Percentiles rank a stretch among this genome's conserved stretches.
phyloP scores from a whole-genome alignment of 2,113 vertebrate species.

The Taxidea taxus region DNA sequence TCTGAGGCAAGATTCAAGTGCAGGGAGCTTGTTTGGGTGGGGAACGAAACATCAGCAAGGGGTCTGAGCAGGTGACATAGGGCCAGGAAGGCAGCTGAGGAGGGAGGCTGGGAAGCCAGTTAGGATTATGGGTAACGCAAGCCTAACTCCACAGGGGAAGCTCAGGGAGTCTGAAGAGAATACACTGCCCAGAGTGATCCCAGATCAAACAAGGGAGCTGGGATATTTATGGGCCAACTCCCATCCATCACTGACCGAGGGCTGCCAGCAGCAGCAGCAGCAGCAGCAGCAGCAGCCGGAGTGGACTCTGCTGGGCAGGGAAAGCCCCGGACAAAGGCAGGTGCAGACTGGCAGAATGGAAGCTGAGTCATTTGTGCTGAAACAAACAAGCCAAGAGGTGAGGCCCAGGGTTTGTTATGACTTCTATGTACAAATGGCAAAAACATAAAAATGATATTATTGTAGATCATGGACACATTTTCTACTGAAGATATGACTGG shows the following conservation, averaged over 20 bases:
- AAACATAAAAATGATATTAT: not conserved
- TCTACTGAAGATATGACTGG: not conserved
- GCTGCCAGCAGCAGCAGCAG: not conserved
- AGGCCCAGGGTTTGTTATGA: not conserved
- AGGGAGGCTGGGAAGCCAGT: not conserved
- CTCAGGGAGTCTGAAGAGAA: not conserved
- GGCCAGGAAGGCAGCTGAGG: not conserved
- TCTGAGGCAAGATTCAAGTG: not conserved
- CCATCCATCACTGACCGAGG: not conserved
- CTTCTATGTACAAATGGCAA: not conserved
- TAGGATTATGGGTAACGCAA: not conserved
- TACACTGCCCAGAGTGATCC: not conserved
- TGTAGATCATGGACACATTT: not conserved
- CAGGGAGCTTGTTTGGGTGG: not conserved
- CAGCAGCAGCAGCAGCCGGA: not conserved
- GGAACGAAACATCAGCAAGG: not conserved
- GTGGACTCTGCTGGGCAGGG: not conserved
- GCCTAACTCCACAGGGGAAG: not conserved
- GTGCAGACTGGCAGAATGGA: not conserved
- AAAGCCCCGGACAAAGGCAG: not conserved
- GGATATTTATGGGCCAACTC: not conserved
- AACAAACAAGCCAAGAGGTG: not conserved
- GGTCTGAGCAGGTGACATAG: not conserved
- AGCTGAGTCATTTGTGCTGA: not conserved
- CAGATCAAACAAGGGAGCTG: not conserved